phyloP scores from a whole-genome alignment of 2,888 invertebrate species.

The Caenorhabditis sp. region DNA sequence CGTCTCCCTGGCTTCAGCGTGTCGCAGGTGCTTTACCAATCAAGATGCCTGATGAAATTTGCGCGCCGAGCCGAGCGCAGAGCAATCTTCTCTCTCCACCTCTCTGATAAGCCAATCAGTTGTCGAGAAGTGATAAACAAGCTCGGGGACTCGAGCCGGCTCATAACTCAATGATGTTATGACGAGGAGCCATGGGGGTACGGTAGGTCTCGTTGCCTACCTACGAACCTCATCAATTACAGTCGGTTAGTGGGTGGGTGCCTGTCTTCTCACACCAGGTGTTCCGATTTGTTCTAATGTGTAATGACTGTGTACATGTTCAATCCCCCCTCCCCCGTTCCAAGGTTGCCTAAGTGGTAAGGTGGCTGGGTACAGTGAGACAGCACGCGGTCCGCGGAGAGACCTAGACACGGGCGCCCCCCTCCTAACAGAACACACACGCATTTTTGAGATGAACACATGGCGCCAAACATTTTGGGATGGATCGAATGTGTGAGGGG shows the following conservation, averaged over 20 bases:
- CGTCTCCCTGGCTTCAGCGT: constrained; percentile 1
- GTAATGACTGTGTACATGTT: constrained; percentile 40
- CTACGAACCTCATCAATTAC: too few relatives aligned
- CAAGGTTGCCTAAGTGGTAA: constrained; percentile 55
- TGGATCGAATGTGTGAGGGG: too few relatives aligned
- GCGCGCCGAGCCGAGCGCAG: neutral
- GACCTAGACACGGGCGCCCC: too few relatives aligned
- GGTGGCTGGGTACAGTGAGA: neutral
- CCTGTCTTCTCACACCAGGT: constrained; percentile 31
- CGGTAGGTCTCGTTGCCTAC: constrained; percentile 31
- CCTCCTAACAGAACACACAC: neutral
- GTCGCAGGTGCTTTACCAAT: constrained; percentile 45
- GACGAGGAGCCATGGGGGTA: constrained; percentile 6
- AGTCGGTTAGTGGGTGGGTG: too few relatives aligned
- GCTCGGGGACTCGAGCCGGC: too few relatives aligned
- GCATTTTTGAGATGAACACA: constrained; percentile 21
- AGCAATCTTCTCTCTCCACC: too few relatives aligned
- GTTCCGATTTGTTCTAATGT: constrained; percentile 59
- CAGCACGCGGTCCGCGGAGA: too few relatives aligned
- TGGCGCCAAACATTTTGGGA: constrained; percentile 57
- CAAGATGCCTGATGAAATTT: constrained; percentile 24
- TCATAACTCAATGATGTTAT: constrained; percentile 45
- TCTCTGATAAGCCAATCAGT: constrained; percentile 49
- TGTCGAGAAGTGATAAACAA: constrained; percentile 37
- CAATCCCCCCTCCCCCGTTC: too few relatives aligned